These are phyloP conservation scores for Nyctereutes procyonoides DNA, from an alignment of 2,113 vertebrate species.

Conservation along the genomic window DNA sequence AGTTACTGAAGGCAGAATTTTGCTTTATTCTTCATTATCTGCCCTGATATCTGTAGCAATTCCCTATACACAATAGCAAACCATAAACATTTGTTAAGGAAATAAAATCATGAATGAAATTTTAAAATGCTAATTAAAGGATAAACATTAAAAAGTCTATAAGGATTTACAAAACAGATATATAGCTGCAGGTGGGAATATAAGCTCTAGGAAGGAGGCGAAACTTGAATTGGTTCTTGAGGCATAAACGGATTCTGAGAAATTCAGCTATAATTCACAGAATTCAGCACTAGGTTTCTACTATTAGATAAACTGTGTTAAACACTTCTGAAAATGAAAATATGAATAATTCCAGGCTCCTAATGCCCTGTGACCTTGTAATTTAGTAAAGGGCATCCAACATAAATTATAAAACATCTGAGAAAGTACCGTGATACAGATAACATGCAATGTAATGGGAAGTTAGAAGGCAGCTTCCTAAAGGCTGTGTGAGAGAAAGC, in stretches of 20 bases:
- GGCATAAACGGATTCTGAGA: neutral
- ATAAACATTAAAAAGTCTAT: neutral
- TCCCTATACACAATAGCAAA: neutral
- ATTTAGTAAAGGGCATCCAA: neutral
- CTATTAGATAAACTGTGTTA: neutral
- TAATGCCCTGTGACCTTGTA: conserved; percentile 6
- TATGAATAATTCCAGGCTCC: conserved; percentile 6
- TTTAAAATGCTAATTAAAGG: conserved; percentile 37
- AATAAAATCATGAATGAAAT: conserved; percentile 46
- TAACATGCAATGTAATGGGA: neutral
- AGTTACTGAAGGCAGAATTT: neutral
- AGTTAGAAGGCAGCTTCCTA: neutral
- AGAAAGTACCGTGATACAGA: neutral
- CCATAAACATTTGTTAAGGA: neutral
- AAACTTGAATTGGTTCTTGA: conserved; percentile 23
- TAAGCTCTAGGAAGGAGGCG: neutral
- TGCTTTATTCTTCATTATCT: neutral
- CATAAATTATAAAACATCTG: conserved; percentile 21
- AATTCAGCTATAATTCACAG: neutral
- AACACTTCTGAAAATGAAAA: conserved; percentile 43
- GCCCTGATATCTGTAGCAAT: neutral
- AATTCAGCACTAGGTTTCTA: neutral
- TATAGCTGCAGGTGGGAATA: neutral
- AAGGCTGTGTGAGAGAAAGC: neutral
- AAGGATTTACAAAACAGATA: conserved; percentile 37